Evolutionary conservation across 2,797 vertebrate species (phyloP), one percentile per base, ranked within the genome.

Genomic region (Eremophila alpestris): DNA sequence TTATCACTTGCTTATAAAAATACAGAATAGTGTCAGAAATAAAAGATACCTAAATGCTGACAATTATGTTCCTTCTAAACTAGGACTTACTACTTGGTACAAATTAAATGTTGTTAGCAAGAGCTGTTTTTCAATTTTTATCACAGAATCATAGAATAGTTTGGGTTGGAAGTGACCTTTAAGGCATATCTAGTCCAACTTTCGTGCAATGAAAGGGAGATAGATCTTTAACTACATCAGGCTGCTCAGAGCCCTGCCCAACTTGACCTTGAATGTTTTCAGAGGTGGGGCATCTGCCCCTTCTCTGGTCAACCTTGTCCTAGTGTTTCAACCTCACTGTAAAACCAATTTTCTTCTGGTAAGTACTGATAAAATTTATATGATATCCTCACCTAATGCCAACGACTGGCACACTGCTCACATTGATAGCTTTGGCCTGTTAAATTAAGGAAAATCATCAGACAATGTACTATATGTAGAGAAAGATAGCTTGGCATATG

Each of bases 321-420:
- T 24, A 32, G 4, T 23, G 23, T 77, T 71, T 71, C 13, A 67
- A 7, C 29, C n/a, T 73, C 24, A 32, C 0, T 7, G n/a, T 62
- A 67, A 73, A 82, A 55, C 7, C 3, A 43, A 7, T 60, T 55
- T 92, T 86, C 80, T 89, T 87, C 76, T 41, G 16, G 6, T 48
- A 92, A 58, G 71, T 89, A 75, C 64, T 49, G 67, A 60, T 90
- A 83, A 85, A 86, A 90, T 81, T 55, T 91, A 14, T 60, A 75
- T 64, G 77, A 40, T 63, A 82, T 75, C 54, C 76, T 91, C 76
- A 73, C 64, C 69, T 88, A 86, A 90, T 77, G 55, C 74, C 82
- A 94, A 29, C 29, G 48, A 63, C 49, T 73, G 41, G 56, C 59
- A 91, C 46, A 77, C 41, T 80, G 85, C 69, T 91, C 64, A 85